Conservation (phyloP, 1,140 invertebrate species). For the Aradophagus sp. region DNA sequence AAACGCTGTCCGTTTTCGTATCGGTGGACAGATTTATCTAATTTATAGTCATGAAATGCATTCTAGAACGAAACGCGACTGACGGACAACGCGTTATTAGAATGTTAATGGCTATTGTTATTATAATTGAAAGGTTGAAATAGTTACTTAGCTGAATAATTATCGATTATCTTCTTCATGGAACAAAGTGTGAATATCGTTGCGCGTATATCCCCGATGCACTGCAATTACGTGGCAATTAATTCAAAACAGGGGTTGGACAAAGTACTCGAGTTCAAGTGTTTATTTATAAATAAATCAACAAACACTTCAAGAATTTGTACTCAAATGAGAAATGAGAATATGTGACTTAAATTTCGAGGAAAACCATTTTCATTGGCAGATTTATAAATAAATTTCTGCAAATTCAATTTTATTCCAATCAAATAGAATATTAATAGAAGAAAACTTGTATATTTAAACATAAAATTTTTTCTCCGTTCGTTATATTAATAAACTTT, state of each 20-base stretch:
- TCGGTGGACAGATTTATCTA: conserved; percentile 38
- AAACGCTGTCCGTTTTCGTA: conserved; percentile 12
- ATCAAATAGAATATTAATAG: no score
- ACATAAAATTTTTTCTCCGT: no score
- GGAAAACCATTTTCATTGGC: no score
- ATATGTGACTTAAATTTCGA: no score
- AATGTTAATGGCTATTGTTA: conserved; percentile 44
- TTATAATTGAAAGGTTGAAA: conserved; percentile 40
- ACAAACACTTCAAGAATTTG: no score
- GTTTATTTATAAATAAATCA: no score
- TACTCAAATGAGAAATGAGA: no score
- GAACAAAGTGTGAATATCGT: conserved; percentile 27
- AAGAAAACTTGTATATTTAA: no score
- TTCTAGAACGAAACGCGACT: conserved; percentile 22
- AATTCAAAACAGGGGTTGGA: conserved; percentile 30
- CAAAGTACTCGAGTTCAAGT: conserved; percentile 9
- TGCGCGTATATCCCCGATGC: background rate
- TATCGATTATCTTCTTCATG: conserved; percentile 32
- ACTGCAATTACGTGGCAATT: conserved; percentile 17
- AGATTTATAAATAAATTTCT: no score
- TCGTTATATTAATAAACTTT: no score
- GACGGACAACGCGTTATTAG: conserved; percentile 34
- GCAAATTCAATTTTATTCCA: no score
- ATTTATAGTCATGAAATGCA: conserved; percentile 46
- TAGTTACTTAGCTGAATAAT: conserved; percentile 39